Percentiles rank a stretch among this genome's conserved stretches.
Conservation (phyloP, 1,140 invertebrate genomes). For the Daktulosphaira vitifoliae region DNA sequence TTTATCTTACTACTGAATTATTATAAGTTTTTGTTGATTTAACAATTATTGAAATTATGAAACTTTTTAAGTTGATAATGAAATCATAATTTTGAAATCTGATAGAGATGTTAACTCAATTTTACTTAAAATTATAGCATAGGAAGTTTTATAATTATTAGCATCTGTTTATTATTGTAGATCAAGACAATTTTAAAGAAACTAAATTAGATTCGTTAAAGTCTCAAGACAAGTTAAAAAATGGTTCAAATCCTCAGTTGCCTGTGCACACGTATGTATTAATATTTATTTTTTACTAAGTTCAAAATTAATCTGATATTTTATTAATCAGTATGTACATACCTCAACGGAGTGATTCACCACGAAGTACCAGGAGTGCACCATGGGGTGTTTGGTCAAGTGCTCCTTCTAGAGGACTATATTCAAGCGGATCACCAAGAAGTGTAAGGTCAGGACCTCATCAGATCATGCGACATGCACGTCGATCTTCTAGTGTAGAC, state of each 20-base stretch:
- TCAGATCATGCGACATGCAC: conserved; percentile 42
- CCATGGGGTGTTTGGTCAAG: conserved; percentile 55
- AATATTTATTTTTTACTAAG: not conserved
- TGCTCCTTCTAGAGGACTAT: conserved; percentile 51
- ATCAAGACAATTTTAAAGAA: not conserved
- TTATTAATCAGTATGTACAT: conserved; percentile 2
- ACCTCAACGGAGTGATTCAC: conserved; percentile 52
- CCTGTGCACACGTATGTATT: conserved; percentile 11
- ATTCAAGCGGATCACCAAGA: conserved; percentile 54
- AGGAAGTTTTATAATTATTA: too few species aligned
- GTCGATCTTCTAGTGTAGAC: conserved; percentile 52
- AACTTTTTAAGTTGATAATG: too few species aligned
- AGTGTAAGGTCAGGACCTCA: conserved; percentile 34
- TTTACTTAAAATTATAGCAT: too few species aligned
- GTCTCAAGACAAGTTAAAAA: conserved; percentile 10
- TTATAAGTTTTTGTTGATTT: too few species aligned
- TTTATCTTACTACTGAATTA: too few species aligned
- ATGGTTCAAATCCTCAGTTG: conserved; percentile 36
- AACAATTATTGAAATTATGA: too few species aligned
- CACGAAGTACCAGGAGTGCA: conserved; percentile 69
- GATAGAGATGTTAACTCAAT: too few species aligned
- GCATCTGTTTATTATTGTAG: too few species aligned
- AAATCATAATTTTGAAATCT: too few species aligned
- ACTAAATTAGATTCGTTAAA: conserved; percentile 9
- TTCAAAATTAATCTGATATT: not conserved